Percentiles rank a stretch among this genome's conserved stretches.
Conservation (phyloP, 2,797 vertebrate species). For the Thripadectes ignobilis region DNA sequence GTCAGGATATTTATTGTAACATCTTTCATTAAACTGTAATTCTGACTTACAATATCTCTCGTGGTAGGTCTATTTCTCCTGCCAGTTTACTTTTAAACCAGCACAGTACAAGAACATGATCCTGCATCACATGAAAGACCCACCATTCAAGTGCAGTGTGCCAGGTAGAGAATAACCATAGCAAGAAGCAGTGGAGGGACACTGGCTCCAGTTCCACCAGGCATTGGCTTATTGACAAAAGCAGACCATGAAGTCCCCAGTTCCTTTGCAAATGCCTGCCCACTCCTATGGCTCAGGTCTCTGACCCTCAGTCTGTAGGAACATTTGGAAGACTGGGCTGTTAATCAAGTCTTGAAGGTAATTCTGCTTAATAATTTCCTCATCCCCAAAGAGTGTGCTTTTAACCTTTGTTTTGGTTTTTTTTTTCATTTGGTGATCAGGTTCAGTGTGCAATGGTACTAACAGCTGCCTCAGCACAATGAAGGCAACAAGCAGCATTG, state of each 20-base stretch:
- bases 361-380: neutral
- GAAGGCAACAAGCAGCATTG: neutral
- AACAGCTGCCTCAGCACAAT: neutral
- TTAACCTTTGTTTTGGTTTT: neutral
- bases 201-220: neutral
- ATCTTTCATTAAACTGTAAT: too few species aligned
- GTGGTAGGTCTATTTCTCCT: too few species aligned
- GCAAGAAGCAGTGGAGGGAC: neutral
- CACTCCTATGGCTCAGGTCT: neutral
- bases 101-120: neutral
- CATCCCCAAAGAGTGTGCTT: neutral
- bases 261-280: neutral
- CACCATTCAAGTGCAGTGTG: accelerated
- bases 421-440: neutral
- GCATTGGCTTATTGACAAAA: neutral
- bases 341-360: neutral
- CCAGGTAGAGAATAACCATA: neutral
- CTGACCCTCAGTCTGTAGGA: neutral
- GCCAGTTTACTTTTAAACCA: too few species aligned
- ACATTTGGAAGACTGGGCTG: neutral
- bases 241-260: neutral
- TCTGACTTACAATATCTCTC: too few species aligned
- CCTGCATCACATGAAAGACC: neutral
- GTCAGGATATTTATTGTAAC: too few species aligned
- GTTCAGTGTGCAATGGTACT: neutral